Evolutionary conservation across 2,113 vertebrate species (phyloP).

Genomic region (Coracopsis vasa): DNA sequence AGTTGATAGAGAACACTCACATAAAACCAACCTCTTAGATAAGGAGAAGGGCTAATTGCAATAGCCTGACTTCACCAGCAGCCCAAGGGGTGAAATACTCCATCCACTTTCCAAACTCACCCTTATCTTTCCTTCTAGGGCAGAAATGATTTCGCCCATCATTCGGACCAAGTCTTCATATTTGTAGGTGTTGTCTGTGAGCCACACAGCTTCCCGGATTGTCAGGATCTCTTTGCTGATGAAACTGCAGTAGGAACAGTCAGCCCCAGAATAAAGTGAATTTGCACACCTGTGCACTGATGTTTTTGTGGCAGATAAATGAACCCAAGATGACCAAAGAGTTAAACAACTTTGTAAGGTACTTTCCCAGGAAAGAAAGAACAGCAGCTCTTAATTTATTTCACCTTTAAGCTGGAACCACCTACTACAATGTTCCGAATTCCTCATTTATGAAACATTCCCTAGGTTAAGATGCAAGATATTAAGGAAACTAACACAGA

Average conservation of each 20-base stretch:
- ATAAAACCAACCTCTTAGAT: neutral
- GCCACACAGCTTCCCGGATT: constrained; percentile 96
- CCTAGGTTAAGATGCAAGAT: neutral
- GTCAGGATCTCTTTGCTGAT: constrained; percentile 97
- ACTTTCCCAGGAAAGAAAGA: neutral
- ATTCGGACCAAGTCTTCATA: constrained; percentile 97
- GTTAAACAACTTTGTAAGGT: neutral
- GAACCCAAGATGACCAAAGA: neutral
- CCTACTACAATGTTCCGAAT: neutral
- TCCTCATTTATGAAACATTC: neutral
- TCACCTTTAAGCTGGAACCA: neutral
- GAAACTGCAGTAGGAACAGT: constrained; percentile 68
- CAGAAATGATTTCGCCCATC: constrained; percentile 96
- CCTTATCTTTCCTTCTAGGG: constrained; percentile 90
- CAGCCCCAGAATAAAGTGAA: neutral
- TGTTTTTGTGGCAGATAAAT: neutral
- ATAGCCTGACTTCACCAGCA: neutral
- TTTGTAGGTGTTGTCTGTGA: constrained; percentile 98
- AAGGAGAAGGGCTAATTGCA: neutral
- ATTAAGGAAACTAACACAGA: neutral
- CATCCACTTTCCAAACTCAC: constrained; percentile 71
- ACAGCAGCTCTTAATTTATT: neutral
- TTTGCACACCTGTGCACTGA: neutral
- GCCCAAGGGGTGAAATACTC: neutral
- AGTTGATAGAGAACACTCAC: neutral